phyloP scores from a whole-genome alignment of 2,888 invertebrate species.

The Tipula lateralis region DNA sequence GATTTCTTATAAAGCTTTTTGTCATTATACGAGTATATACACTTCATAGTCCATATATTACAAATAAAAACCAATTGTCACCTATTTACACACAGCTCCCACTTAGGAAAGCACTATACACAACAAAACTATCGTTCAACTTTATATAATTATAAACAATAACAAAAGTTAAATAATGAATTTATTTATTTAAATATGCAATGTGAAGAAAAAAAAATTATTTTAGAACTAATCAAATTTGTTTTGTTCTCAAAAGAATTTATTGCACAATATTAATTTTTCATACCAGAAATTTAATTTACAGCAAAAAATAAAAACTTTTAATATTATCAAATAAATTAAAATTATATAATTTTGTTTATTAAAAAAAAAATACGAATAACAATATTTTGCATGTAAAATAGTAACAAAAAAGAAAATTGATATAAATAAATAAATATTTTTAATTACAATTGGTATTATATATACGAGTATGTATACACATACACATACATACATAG shows the following conservation, averaged over 20 bases:
- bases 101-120: neutral
- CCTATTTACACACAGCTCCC: neutral
- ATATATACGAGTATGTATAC: neutral
- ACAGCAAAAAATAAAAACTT: neutral
- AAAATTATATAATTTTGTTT: neutral
- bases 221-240: neutral
- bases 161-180: neutral
- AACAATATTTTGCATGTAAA: neutral
- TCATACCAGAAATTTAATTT: neutral
- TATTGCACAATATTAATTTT: neutral
- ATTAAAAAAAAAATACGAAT: neutral
- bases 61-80: neutral
- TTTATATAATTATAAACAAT: neutral
- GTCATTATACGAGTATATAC: too few relatives aligned
- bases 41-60: neutral
- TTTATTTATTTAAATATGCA: neutral
- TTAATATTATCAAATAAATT: constrained; percentile 6
- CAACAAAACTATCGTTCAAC: neutral
- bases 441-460: constrained; percentile 14
- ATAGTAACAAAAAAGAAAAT: neutral
- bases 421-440: neutral
- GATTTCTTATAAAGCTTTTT: too few relatives aligned
- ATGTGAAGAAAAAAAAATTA: neutral
- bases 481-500: neutral
- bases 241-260: constrained; percentile 24